These are phyloP conservation scores for Temnothorax longispinosus DNA, from an alignment of 1,140 invertebrate genomes.

Conservation along the genomic window DNA sequence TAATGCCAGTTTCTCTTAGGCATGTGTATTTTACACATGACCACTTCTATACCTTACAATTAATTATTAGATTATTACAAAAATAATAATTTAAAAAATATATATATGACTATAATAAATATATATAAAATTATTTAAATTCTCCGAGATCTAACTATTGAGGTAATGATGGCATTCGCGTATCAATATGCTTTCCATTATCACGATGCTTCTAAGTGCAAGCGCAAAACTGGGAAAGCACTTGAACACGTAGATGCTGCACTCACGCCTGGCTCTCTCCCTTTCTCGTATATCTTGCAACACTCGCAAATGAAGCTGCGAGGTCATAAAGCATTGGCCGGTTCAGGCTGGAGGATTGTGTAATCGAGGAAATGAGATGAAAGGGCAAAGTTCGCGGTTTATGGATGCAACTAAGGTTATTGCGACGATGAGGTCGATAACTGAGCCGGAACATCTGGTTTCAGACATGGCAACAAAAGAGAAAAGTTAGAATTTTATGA, in stretches of 20 bases:
- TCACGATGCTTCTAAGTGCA: background rate
- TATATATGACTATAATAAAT: too few relatives aligned
- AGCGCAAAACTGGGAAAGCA: slow-evolving; percentile 29
- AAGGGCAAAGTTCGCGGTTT: slow-evolving; percentile 63
- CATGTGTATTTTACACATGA: background rate
- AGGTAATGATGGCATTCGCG: background rate
- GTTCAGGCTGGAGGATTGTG: slow-evolving; percentile 25
- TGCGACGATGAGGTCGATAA: slow-evolving; percentile 13
- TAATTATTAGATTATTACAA: background rate
- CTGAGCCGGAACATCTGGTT: slow-evolving; percentile 36
- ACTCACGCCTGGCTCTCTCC: background rate
- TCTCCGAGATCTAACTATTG: background rate
- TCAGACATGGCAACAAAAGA: background rate
- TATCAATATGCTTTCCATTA: slow-evolving; percentile 37
- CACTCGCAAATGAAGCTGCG: slow-evolving; percentile 36
- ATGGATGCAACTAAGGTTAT: background rate
- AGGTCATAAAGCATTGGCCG: slow-evolving; percentile 26
- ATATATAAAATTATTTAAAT: background rate
- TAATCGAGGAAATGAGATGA: slow-evolving; percentile 18
- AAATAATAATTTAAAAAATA: background rate
- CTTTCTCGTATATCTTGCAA: background rate
- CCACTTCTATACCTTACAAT: background rate
- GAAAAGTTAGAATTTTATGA: background rate
- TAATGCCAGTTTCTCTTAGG: background rate
- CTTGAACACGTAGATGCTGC: slow-evolving; percentile 37